A percentile compares a stretch with the other conserved stretches of the same genome.
These are phyloP conservation scores for Macquaria australasica DNA, from an alignment of 2,113 vertebrate species.

Conservation along the genomic window DNA sequence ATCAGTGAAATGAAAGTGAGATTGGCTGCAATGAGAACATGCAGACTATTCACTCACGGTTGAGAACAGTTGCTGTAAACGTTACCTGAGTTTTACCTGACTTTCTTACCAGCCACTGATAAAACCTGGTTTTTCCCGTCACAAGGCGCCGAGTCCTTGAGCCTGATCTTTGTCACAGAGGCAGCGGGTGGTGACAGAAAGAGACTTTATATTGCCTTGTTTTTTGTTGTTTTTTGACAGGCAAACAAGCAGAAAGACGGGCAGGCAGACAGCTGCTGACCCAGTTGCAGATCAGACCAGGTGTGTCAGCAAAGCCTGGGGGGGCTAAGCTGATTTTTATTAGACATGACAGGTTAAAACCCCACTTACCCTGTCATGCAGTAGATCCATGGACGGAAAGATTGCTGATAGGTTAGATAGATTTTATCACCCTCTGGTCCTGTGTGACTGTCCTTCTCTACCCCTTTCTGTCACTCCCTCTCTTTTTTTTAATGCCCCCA, in stretches of 20 bases:
- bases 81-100: background rate
- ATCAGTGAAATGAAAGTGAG: constrained; percentile 39
- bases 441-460: constrained; percentile 4
- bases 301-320: constrained; percentile 58
- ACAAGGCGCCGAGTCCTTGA: background rate
- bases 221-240: constrained; percentile 27
- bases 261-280: constrained; percentile 66
- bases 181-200: background rate
- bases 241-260: constrained; percentile 43
- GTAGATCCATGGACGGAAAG: constrained; percentile 33
- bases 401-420: constrained; percentile 26
- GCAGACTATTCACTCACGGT: background rate
- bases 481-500: constrained; percentile 11
- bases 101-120: fast-evolving
- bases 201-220: constrained; percentile 11
- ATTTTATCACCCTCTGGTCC: constrained; percentile 42
- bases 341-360: constrained; percentile 61
- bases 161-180: constrained; percentile 20
- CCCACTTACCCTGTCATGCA: constrained; percentile 46
- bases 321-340: constrained; percentile 48
- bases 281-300: constrained; percentile 67
- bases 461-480: constrained; percentile 7
- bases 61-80: background rate
- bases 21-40: background rate
- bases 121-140: background rate